These are phyloP conservation scores for Automeris io DNA, from an alignment of 2,888 invertebrate genomes.

Conservation along the genomic window DNA sequence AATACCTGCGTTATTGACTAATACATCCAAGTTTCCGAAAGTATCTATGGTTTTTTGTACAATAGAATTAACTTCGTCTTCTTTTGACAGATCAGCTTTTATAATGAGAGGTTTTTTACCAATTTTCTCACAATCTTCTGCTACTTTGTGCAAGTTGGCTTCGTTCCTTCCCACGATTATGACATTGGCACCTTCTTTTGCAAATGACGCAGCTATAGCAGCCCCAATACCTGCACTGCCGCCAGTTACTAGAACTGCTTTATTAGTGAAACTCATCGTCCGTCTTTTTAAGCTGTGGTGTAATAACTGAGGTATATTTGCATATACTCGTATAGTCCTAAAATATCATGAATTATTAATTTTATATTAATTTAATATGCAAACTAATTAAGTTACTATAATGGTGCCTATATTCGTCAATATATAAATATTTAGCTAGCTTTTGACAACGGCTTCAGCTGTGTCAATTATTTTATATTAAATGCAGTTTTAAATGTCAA, in stretches of 20 bases:
- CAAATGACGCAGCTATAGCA: conserved; percentile 19
- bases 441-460: too few relatives aligned
- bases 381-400: too few relatives aligned
- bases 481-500: too few relatives aligned
- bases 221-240: conserved; percentile 26
- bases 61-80: conserved; percentile 6
- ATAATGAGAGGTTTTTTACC: conserved; percentile 10
- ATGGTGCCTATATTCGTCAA: too few relatives aligned
- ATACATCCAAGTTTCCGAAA: conserved; percentile 15
- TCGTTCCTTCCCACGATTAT: conserved; percentile 21
- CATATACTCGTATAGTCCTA: too few relatives aligned
- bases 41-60: conserved; percentile 13
- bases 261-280: conserved; percentile 19
- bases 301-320: too few relatives aligned
- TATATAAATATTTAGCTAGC: too few relatives aligned
- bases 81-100: conserved; percentile 13
- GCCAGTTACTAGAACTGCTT: conserved; percentile 25
- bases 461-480: too few relatives aligned
- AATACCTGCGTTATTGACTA: conserved; percentile 27
- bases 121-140: conserved; percentile 13
- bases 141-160: conserved; percentile 16
- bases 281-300: too few relatives aligned
- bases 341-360: too few relatives aligned
- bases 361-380: too few relatives aligned
- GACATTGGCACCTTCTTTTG: conserved; percentile 18